Conservation (phyloP, 1,140 invertebrate species). For the Bombus balteatus region DNA sequence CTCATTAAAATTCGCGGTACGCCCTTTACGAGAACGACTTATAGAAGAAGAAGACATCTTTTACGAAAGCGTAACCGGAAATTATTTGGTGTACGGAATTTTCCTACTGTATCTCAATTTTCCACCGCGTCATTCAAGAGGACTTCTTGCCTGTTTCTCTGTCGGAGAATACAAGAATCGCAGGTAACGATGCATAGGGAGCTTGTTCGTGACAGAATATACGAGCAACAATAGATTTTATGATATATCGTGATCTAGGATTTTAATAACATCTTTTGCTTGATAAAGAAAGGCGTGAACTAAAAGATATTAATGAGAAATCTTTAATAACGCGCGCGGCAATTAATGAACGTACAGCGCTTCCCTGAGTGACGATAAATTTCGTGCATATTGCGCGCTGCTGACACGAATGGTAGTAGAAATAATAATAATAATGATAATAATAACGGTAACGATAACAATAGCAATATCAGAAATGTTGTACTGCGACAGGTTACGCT, state of each 20-base stretch:
- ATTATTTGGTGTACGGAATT: not conserved
- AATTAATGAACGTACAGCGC: not conserved
- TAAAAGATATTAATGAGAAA: not conserved
- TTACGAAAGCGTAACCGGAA: not conserved
- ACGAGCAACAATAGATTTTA: not conserved
- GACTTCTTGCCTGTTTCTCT: too few relatives aligned
- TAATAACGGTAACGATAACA: not conserved
- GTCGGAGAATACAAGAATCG: not conserved
- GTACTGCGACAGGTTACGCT: not conserved
- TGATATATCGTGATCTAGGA: not conserved
- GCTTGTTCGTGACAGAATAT: not conserved
- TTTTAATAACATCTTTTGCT: not conserved
- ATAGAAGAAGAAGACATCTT: too few relatives aligned
- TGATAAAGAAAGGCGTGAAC: not conserved
- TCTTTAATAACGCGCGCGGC: not conserved
- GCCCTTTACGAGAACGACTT: not conserved
- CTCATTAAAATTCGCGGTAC: constrained; percentile 24
- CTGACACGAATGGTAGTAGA: not conserved
- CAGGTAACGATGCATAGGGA: not conserved
- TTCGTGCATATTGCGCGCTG: not conserved
- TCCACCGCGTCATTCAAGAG: not conserved
- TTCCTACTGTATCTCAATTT: not conserved
- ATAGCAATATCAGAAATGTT: not conserved
- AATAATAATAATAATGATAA: not conserved
- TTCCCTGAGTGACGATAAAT: not conserved